A percentile compares a stretch with the other conserved stretches of the same genome.
These are phyloP conservation scores for Montipora foliosa DNA, from an alignment of 64 coral and sea anemone genomes.

Conservation along the genomic window DNA sequence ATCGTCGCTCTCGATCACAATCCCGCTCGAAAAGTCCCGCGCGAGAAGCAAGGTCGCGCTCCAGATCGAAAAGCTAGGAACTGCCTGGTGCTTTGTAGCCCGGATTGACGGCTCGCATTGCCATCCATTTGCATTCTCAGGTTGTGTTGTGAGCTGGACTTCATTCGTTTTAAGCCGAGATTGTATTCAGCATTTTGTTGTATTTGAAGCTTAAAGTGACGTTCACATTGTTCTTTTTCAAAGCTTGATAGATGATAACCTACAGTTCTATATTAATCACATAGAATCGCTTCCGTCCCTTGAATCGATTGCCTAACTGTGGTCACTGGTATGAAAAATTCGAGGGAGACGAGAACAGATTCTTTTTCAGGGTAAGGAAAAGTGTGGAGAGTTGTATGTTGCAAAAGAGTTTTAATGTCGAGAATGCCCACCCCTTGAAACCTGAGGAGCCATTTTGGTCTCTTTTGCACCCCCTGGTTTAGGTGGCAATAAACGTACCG, in stretches of 20 bases:
- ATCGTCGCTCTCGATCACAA: constrained; percentile 10
- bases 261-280: too few species aligned
- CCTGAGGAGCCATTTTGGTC: too few species aligned
- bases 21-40: constrained; percentile 9
- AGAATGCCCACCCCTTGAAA: too few species aligned
- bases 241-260: not conserved
- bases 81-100: not conserved
- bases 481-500: too few species aligned
- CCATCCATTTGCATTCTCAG: not conserved
- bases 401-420: too few species aligned
- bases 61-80: constrained; percentile 47
- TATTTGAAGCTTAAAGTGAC: not conserved
- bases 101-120: not conserved
- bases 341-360: too few species aligned
- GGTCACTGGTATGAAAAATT: too few species aligned
- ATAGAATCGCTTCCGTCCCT: not conserved
- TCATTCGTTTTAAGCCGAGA: not conserved
- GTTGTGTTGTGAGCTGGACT: not conserved
- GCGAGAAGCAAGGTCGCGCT: constrained; percentile 46
- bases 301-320: not conserved
- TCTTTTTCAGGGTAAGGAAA: too few species aligned
- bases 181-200: not conserved
- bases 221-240: not conserved
- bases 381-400: too few species aligned
- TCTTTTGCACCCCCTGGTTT: too few species aligned